Conservation (phyloP, 2,888 invertebrate species). For the Frankliniella intonsa region DNA sequence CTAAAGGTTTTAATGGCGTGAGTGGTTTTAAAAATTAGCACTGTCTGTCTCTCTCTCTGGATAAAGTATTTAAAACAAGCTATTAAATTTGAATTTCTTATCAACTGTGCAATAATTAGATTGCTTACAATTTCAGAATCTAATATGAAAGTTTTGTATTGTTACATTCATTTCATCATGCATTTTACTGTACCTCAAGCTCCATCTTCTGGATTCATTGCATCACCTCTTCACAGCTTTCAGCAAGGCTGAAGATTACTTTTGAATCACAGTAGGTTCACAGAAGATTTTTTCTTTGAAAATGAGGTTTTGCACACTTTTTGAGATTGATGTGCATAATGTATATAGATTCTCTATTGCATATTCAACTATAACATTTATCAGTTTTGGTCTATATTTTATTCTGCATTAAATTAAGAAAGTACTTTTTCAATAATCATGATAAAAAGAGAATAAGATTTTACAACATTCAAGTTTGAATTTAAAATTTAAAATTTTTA, state of each 20-base stretch:
- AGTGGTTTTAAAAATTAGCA: not conserved
- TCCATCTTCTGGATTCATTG: too few species aligned
- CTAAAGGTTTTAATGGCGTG: not conserved
- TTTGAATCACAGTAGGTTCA: too few species aligned
- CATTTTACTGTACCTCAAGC: too few species aligned
- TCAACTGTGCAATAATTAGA: not conserved
- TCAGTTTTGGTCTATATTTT: too few species aligned
- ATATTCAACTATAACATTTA: not conserved
- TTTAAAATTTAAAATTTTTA: not conserved
- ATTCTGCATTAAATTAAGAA: not conserved
- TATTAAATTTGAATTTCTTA: not conserved
- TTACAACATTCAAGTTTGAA: not conserved
- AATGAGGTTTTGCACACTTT: not conserved
- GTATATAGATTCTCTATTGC: not conserved
- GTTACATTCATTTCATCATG: too few species aligned
- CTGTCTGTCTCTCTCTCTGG: not conserved
- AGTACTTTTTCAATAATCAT: not conserved
- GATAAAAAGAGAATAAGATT: not conserved
- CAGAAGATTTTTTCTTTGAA: not conserved
- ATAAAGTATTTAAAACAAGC: not conserved
- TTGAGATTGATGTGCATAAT: not conserved
- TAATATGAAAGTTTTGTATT: not conserved
- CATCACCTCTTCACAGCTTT: too few species aligned
- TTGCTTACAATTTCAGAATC: not conserved
- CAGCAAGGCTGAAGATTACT: too few species aligned